These are phyloP conservation scores for Xiphophorus hellerii DNA, from an alignment of 2,113 vertebrate genomes.

Conservation along the genomic window DNA sequence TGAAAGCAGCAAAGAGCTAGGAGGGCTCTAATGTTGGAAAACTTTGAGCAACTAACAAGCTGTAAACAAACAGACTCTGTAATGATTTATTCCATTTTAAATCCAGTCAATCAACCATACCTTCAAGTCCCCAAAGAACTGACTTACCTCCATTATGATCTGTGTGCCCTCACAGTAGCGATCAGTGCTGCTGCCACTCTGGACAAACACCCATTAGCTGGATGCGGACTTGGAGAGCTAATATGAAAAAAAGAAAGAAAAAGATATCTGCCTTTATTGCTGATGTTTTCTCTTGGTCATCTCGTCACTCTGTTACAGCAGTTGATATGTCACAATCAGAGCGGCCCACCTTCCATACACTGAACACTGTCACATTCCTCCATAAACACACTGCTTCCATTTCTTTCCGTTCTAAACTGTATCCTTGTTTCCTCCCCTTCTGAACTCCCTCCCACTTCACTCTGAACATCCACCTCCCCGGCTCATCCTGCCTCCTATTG, in stretches of 20 bases:
- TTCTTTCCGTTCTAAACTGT: constrained; percentile 40
- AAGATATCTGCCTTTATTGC: constrained; percentile 32
- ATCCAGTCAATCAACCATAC: constrained; percentile 36
- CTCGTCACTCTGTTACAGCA: constrained; percentile 36
- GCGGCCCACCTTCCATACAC: constrained; percentile 59
- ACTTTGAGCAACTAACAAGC: constrained; percentile 19
- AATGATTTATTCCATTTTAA: constrained; percentile 37
- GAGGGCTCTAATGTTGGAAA: not conserved
- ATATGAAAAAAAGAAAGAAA: constrained; percentile 22
- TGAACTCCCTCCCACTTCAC: constrained; percentile 66
- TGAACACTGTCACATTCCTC: constrained; percentile 65
- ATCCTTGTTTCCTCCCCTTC: constrained; percentile 59
- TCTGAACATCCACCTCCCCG: constrained; percentile 49
- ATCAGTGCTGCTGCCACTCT: constrained; percentile 34
- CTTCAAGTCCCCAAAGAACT: constrained; percentile 28
- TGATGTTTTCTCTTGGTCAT: constrained; percentile 20
- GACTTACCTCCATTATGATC: constrained; percentile 65
- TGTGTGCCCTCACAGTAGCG: constrained; percentile 34
- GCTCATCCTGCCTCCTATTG: constrained; percentile 22
- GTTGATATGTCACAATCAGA: constrained; percentile 48
- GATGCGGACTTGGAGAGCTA: constrained; percentile 8
- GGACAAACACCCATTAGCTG: constrained; percentile 30
- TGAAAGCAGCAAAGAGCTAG: constrained; percentile 16
- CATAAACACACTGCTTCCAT: constrained; percentile 54
- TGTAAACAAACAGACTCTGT: not conserved